Conservation (phyloP, 2,888 invertebrate species). For the Carabus problematicus region DNA sequence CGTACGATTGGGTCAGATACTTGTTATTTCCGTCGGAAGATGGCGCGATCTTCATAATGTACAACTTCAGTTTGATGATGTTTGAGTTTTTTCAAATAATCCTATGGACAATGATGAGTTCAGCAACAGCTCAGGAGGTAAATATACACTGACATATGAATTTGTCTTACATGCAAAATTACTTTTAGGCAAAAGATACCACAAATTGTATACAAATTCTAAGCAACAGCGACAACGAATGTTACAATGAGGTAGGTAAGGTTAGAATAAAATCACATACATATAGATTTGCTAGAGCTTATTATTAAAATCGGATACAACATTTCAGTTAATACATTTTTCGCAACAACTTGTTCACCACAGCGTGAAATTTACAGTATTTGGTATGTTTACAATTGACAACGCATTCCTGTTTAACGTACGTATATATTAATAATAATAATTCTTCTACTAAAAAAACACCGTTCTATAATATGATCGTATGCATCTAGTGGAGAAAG, state of each 20-base stretch:
- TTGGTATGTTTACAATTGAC: slow-evolving; percentile 38
- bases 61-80: not conserved
- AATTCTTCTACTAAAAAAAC: not conserved
- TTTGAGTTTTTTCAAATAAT: slow-evolving; percentile 1
- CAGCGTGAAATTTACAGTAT: slow-evolving; percentile 37
- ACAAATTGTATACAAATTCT: not conserved
- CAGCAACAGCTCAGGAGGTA: slow-evolving; percentile 3
- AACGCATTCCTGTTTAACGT: slow-evolving; percentile 6
- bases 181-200: not conserved
- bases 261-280: not conserved
- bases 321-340: slow-evolving; percentile 38
- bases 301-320: not conserved
- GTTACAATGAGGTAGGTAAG: not conserved
- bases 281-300: not conserved
- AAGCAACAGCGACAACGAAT: not conserved
- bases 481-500: too few relatives aligned
- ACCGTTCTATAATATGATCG: too few relatives aligned
- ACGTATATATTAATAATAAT: not conserved
- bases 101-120: not conserved
- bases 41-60: not conserved
- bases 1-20: not conserved
- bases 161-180: not conserved
- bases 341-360: slow-evolving; percentile 39
- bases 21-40: not conserved
- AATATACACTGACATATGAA: not conserved